Percentiles rank a stretch among this genome's conserved stretches.
These are phyloP conservation scores for Bujurquina vittata DNA, from an alignment of 2,113 vertebrate species.

Conservation along the genomic window DNA sequence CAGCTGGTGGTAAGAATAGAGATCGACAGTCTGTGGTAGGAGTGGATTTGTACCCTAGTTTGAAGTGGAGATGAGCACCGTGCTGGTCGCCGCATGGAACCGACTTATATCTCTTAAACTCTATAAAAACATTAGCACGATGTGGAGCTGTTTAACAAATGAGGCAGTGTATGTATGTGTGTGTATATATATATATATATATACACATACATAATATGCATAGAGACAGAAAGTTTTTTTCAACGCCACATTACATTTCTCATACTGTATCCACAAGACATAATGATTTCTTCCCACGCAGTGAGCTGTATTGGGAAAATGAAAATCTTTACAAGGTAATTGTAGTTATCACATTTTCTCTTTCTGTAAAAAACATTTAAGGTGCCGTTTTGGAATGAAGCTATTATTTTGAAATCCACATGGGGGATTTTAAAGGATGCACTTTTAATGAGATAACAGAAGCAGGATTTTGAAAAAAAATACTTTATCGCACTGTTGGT, in stretches of 20 bases:
- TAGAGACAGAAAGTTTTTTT: too few species aligned
- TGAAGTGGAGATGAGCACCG: constrained; percentile 62
- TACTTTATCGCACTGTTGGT: constrained; percentile 22
- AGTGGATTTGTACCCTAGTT: constrained; percentile 42
- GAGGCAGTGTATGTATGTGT: neutral
- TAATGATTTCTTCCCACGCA: neutral
- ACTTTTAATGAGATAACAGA: constrained; percentile 24
- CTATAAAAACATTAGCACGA: neutral
- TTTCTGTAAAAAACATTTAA: constrained; percentile 8
- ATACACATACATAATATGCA: neutral
- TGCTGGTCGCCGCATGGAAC: constrained; percentile 34
- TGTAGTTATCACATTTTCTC: neutral
- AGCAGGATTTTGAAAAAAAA: constrained; percentile 29
- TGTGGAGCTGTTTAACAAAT: constrained; percentile 4
- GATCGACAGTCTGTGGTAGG: constrained; percentile 15
- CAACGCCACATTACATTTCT: neutral
- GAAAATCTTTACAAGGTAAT: neutral
- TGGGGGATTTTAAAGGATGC: constrained; percentile 25
- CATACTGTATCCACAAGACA: neutral
- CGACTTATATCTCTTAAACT: constrained; percentile 31
- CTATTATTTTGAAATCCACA: constrained; percentile 8
- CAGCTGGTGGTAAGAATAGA: constrained; percentile 35
- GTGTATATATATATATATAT: neutral
- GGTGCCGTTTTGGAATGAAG: neutral
- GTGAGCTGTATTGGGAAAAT: neutral